Evolutionary conservation across 2,797 vertebrate species (phyloP).

Genomic region (Eospalax fontanierii): DNA sequence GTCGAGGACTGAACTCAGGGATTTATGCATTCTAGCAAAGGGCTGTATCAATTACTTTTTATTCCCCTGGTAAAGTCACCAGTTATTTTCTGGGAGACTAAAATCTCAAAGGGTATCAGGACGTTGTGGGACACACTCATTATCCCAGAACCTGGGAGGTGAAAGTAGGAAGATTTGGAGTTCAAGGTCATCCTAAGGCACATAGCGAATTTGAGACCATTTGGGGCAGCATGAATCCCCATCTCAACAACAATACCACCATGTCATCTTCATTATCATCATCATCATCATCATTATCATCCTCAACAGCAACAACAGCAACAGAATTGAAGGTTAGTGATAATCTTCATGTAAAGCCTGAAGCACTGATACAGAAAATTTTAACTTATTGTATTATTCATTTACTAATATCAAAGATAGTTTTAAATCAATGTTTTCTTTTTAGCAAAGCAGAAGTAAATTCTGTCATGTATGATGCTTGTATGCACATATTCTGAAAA

Average conservation of each 20-base stretch:
- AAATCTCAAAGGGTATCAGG: neutral
- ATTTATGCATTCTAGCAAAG: neutral
- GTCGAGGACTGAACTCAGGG: too few species aligned
- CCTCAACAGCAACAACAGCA: neutral
- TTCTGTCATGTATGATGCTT: neutral
- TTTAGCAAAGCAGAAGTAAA: neutral
- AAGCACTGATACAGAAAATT: neutral
- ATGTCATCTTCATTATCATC: too few species aligned
- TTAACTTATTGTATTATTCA: conserved; percentile 36
- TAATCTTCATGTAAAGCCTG: neutral
- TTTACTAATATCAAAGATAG: conserved; percentile 19
- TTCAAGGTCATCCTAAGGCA: neutral
- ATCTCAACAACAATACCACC: neutral
- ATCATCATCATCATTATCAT: too few species aligned
- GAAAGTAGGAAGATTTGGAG: neutral
- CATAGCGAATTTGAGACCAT: too few species aligned
- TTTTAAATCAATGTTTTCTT: conserved; percentile 37
- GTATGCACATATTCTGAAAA: neutral
- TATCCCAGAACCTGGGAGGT: neutral
- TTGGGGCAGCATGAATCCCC: neutral
- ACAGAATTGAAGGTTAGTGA: conserved; percentile 30
- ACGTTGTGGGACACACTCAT: neutral
- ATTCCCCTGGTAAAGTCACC: neutral
- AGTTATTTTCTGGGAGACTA: conserved; percentile 11
- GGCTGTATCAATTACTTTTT: neutral